Conservation (phyloP, 2,888 invertebrate species). For the Agrotis ipsilon region DNA sequence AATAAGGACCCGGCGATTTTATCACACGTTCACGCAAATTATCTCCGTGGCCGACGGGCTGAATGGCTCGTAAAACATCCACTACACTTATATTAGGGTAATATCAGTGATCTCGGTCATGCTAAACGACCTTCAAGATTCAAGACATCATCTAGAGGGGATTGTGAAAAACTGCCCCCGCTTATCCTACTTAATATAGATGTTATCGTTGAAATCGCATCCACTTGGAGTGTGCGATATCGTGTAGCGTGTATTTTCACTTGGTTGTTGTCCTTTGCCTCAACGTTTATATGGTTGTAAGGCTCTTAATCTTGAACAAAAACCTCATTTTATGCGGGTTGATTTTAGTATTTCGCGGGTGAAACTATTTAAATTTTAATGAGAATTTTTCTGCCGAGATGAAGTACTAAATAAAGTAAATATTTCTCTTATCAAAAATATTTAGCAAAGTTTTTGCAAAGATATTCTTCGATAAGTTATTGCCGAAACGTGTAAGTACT, state of each 20-base stretch:
- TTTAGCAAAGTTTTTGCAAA: no score
- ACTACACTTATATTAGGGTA: slow-evolving; percentile 83
- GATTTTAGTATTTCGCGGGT: no score
- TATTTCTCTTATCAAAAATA: no score
- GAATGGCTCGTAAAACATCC: slow-evolving; percentile 82
- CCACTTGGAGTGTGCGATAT: slow-evolving; percentile 34
- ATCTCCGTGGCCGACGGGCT: slow-evolving; percentile 75
- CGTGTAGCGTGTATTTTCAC: slow-evolving; percentile 25
- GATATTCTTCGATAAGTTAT: no score
- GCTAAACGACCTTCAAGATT: slow-evolving; percentile 76
- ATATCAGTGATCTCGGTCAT: slow-evolving; percentile 84
- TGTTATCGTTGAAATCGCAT: slow-evolving; percentile 69
- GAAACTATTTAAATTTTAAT: no score
- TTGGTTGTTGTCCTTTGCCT: slow-evolving; percentile 24
- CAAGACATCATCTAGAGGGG: slow-evolving; percentile 70
- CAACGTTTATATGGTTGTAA: no score
- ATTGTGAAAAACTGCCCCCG: slow-evolving; percentile 68
- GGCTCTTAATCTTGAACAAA: no score
- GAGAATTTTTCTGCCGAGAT: no score
- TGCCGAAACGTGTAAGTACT: no score
- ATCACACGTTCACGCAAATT: slow-evolving; percentile 84
- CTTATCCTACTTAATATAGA: slow-evolving; percentile 72
- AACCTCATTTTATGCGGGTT: no score
- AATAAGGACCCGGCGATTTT: slow-evolving; percentile 79
- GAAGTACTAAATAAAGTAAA: no score